Percentiles rank a stretch among this genome's conserved stretches.
phyloP scores from a whole-genome alignment of 2,113 vertebrate genomes.

The Myodes glareolus region DNA sequence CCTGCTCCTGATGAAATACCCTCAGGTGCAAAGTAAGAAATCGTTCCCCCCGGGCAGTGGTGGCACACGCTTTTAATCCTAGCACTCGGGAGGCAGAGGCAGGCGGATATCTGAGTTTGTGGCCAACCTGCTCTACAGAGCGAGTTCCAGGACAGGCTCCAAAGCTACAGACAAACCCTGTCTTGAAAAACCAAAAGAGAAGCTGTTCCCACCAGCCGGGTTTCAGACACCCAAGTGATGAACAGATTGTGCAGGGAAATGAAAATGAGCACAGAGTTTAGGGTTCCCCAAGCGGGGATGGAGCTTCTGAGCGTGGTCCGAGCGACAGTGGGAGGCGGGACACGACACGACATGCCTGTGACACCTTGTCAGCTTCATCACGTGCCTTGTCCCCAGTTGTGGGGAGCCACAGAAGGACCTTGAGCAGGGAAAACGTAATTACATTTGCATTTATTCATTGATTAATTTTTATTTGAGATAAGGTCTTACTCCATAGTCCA shows the following conservation, averaged over 20 bases:
- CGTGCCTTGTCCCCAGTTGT: neutral
- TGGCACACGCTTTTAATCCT: no score
- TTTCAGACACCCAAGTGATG: neutral
- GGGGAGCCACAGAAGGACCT: neutral
- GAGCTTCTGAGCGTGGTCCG: accelerated
- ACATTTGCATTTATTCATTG: neutral
- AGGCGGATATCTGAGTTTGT: no score
- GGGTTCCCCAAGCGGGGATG: neutral
- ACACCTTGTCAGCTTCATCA: neutral
- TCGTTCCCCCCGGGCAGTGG: no score
- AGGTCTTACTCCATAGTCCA: neutral
- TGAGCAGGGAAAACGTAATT: neutral
- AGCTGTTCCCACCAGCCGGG: neutral
- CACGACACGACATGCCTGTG: neutral
- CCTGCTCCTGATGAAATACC: slow-evolving; percentile 80
- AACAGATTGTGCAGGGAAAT: no score
- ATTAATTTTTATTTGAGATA: neutral
- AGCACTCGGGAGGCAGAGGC: no score
- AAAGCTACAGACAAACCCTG: no score
- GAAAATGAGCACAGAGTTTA: neutral
- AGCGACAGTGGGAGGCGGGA: neutral
- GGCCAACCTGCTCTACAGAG: no score
- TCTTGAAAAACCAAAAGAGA: no score
- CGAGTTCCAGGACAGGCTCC: no score
- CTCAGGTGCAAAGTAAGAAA: slow-evolving; percentile 75